Percentiles rank a stretch among this genome's conserved stretches.
These are phyloP conservation scores for Ochropleura leucogaster DNA, from an alignment of 2,888 invertebrate species.

Conservation along the genomic window DNA sequence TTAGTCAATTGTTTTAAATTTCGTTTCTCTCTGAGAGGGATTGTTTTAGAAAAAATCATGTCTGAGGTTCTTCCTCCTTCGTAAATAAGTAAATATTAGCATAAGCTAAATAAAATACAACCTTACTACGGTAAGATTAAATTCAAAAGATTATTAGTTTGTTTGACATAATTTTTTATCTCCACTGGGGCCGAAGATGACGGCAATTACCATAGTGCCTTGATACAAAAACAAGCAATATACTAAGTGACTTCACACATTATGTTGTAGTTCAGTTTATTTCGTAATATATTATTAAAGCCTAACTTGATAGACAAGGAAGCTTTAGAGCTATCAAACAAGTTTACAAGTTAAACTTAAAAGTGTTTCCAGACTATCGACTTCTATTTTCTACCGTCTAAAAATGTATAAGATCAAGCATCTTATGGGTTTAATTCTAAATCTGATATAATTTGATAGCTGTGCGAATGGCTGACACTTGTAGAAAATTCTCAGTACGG, in stretches of 20 bases:
- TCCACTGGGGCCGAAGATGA: not conserved
- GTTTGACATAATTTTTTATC: not conserved
- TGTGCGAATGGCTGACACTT: not conserved
- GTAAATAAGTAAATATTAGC: not conserved
- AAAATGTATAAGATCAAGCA: not conserved
- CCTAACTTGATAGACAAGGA: not conserved
- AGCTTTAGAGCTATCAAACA: not conserved
- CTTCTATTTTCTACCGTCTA: not conserved
- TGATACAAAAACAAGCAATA: not conserved
- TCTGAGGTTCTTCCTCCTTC: not conserved
- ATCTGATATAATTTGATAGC: no score
- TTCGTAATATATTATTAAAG: not conserved
- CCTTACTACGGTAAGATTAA: not conserved
- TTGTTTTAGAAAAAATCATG: not conserved
- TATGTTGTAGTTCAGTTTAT: not conserved
- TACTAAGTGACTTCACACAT: no score
- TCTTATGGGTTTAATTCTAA: no score
- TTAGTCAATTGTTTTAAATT: not conserved
- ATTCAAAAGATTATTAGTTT: not conserved
- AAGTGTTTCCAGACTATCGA: not conserved
- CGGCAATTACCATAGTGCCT: not conserved
- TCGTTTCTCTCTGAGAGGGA: not conserved
- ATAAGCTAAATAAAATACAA: not conserved
- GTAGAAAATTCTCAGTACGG: not conserved
- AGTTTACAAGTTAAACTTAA: conserved; percentile 8